A percentile compares a stretch with the other conserved stretches of the same genome.
Conservation (phyloP, 2,797 vertebrate genomes). For the Onychomys torridus region DNA sequence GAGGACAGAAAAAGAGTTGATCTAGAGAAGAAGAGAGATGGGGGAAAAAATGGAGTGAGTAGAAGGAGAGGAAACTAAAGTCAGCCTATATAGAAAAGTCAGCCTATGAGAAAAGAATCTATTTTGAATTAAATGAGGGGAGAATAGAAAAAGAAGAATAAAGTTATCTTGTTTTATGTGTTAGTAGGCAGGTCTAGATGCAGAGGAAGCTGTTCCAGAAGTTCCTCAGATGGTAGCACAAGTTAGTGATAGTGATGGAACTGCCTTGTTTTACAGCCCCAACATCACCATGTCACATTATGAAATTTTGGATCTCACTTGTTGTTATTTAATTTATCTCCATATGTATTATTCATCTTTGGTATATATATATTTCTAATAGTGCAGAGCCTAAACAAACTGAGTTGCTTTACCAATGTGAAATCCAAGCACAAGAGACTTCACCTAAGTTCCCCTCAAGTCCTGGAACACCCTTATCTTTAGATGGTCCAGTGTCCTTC, state of each 20-base stretch:
- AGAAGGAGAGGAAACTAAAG: background rate
- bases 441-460: background rate
- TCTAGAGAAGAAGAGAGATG: too few species aligned
- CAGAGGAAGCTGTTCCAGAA: accelerated
- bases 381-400: background rate
- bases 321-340: constrained; percentile 13
- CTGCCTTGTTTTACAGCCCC: background rate
- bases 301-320: background rate
- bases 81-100: too few species aligned
- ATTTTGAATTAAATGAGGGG: background rate
- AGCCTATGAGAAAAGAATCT: background rate
- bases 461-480: background rate
- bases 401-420: background rate
- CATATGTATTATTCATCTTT: background rate
- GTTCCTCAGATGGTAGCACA: background rate
- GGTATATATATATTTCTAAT: background rate
- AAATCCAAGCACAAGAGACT: background rate
- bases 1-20: background rate
- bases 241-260: background rate
- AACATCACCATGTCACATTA: background rate
- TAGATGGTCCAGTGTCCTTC: background rate
- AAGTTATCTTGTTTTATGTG: background rate
- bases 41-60: too few species aligned
- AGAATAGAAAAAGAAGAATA: background rate
- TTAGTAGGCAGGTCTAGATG: background rate